Conservation (phyloP, 2,888 invertebrate species). For the Agrypnus murinus region DNA sequence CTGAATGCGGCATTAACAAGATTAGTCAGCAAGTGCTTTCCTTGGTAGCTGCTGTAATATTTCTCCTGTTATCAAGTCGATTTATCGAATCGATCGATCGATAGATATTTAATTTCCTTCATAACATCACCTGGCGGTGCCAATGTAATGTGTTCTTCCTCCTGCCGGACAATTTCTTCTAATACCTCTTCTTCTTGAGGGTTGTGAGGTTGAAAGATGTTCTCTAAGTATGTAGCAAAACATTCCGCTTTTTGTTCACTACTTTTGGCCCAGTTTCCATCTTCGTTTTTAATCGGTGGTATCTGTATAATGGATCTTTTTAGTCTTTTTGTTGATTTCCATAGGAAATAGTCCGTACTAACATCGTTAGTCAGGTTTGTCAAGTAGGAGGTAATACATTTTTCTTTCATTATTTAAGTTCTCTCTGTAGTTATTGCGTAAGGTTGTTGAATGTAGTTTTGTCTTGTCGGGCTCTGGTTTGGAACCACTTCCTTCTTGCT, state of each 20-base stretch:
- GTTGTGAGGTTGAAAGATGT: conserved; percentile 20
- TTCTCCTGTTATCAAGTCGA: no score
- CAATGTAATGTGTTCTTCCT: conserved; percentile 16
- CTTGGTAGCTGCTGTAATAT: no score
- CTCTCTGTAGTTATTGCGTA: not conserved
- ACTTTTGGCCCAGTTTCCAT: conserved; percentile 22
- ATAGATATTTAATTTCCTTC: conserved; percentile 18
- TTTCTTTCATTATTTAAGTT: conserved; percentile 5
- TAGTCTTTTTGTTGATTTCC: conserved; percentile 27
- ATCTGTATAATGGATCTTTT: conserved; percentile 26
- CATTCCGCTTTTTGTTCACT: conserved; percentile 7
- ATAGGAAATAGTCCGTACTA: conserved; percentile 21
- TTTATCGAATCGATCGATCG: no score
- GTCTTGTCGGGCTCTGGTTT: conserved; percentile 2
- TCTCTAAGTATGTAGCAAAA: conserved; percentile 22
- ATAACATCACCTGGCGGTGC: conserved; percentile 7
- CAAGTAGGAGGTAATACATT: conserved; percentile 7
- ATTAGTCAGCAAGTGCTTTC: no score
- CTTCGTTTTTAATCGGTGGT: conserved; percentile 25
- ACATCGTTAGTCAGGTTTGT: conserved; percentile 7
- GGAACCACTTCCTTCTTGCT: no score
- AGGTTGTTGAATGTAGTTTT: not conserved
- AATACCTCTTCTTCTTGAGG: conserved; percentile 4
- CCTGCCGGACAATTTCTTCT: not conserved
- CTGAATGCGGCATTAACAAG: no score